A percentile compares a stretch with the other conserved stretches of the same genome.
Conservation (phyloP, 2,113 vertebrate species). For the Taurulus bubalis region DNA sequence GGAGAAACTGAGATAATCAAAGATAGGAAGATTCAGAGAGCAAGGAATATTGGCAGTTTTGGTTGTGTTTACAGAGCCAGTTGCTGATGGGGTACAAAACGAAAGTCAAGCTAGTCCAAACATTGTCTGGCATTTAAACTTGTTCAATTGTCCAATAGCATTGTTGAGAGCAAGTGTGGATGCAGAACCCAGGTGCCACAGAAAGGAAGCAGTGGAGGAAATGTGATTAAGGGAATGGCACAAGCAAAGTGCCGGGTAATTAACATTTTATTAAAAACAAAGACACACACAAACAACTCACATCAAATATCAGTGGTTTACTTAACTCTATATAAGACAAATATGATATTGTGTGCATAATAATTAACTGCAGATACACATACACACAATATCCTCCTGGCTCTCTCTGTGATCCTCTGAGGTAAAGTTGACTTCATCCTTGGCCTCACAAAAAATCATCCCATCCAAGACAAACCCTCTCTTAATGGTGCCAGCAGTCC, state of each 20-base stretch:
- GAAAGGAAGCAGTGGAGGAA: constrained; percentile 20
- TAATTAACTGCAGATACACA: background rate
- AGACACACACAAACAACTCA: background rate
- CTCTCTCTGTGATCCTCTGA: constrained; percentile 16
- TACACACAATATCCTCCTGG: background rate
- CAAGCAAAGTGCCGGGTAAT: constrained; percentile 29
- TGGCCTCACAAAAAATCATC: constrained; percentile 49
- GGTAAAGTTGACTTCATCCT: constrained; percentile 60
- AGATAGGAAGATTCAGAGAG: constrained; percentile 45
- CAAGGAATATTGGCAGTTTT: constrained; percentile 43
- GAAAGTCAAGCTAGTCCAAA: constrained; percentile 46
- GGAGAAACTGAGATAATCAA: constrained; percentile 21
- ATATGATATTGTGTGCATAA: background rate
- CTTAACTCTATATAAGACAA: background rate
- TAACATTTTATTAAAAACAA: constrained; percentile 41
- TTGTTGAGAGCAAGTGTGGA: constrained; percentile 11
- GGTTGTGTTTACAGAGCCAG: constrained; percentile 60
- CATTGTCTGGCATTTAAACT: constrained; percentile 48
- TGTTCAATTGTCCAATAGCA: constrained; percentile 53
- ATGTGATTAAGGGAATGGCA: constrained; percentile 21
- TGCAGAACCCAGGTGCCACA: constrained; percentile 2
- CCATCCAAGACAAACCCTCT: constrained; percentile 60
- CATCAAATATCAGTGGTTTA: background rate
- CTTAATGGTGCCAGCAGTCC: constrained; percentile 54
- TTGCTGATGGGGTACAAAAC: constrained; percentile 38